These are phyloP conservation scores for Paraescarpia echinospica DNA, from an alignment of 1,140 invertebrate species.

Conservation along the genomic window DNA sequence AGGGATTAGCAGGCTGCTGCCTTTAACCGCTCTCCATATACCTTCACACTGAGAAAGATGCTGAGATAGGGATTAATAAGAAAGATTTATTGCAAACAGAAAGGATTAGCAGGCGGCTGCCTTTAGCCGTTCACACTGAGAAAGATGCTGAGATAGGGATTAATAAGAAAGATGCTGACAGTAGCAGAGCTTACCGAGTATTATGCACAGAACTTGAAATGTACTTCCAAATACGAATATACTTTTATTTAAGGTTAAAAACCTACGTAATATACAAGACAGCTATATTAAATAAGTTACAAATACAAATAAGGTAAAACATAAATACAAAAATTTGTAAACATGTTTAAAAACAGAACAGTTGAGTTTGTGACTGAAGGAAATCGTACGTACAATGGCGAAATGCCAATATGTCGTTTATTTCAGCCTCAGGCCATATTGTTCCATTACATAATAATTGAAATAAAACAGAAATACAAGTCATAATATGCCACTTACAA, in stretches of 20 bases:
- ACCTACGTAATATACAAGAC: too few relatives aligned
- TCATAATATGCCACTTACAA: background rate
- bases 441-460: background rate
- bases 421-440: background rate
- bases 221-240: background rate
- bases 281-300: background rate
- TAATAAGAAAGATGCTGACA: background rate
- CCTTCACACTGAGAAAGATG: background rate
- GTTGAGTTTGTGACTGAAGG: background rate
- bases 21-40: too few relatives aligned
- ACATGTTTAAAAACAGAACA: background rate
- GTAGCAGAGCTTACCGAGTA: too few relatives aligned
- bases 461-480: background rate
- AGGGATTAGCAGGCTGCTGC: background rate
- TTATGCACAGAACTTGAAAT: background rate
- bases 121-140: background rate
- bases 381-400: background rate
- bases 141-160: background rate
- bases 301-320: background rate
- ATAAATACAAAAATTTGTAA: too few relatives aligned
- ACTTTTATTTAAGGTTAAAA: too few relatives aligned
- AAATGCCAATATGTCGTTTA: background rate
- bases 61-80: background rate
- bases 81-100: background rate
- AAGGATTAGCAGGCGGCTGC: background rate